phyloP scores from a whole-genome alignment of 2,888 invertebrate genomes.

The Epinotia bilunana region DNA sequence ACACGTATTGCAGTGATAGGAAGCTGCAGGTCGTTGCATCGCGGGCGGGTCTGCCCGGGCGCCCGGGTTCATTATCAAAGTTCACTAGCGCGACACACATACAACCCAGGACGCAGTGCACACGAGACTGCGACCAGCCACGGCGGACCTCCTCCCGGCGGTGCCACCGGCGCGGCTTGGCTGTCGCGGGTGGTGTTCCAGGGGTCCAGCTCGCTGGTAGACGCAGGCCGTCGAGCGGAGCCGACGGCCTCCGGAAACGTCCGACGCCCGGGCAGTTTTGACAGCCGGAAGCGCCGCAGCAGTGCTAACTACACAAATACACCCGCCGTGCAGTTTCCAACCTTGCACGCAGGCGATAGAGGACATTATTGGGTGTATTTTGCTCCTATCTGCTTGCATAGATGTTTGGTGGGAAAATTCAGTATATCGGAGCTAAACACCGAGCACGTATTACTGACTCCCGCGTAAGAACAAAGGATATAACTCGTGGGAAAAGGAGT shows the following conservation, averaged over 20 bases:
- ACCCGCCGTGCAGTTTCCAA: slow-evolving; percentile 51
- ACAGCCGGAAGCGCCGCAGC: slow-evolving; percentile 77
- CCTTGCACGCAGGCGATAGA: slow-evolving; percentile 50
- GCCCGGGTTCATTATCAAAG: slow-evolving; percentile 82
- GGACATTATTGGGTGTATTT: slow-evolving; percentile 31
- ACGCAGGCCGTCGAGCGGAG: slow-evolving; percentile 62
- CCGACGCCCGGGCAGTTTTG: slow-evolving; percentile 71
- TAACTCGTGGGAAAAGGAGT: not conserved
- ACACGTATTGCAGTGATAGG: not conserved
- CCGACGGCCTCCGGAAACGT: slow-evolving; percentile 70
- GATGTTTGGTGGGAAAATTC: slow-evolving; percentile 21
- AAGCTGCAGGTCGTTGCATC: slow-evolving; percentile 72
- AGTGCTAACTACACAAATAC: slow-evolving; percentile 55
- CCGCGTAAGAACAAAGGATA: not conserved
- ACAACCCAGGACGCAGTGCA: slow-evolving; percentile 54
- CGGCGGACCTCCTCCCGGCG: slow-evolving; percentile 57
- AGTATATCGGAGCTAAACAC: not conserved
- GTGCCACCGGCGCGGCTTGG: not conserved
- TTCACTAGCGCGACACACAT: slow-evolving; percentile 79
- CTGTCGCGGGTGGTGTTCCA: slow-evolving; percentile 47
- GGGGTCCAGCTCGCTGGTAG: slow-evolving; percentile 62
- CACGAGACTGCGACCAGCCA: slow-evolving; percentile 52
- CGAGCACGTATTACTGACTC: not conserved
- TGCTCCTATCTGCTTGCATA: slow-evolving; percentile 19
- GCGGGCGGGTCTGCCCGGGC: slow-evolving; percentile 62